Base-by-base conservation (phyloP, 2,888 invertebrate species). In the Dascillus cervinus region DNA sequence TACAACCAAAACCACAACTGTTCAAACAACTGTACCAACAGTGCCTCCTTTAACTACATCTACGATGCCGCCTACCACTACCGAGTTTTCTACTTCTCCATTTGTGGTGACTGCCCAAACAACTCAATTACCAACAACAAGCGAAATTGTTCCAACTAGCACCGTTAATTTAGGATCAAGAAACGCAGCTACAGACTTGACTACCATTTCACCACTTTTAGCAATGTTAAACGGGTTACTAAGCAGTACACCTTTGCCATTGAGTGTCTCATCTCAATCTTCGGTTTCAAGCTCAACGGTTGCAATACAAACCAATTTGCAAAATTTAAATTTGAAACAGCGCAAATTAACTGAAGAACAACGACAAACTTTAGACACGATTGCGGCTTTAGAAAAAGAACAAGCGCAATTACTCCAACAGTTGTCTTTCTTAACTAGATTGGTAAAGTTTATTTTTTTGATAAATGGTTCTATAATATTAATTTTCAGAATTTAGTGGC, bases 351-450 rank as follows among this genome's bases (percentile, higher is more conserved):
- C 60, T 3, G 55, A 58, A 26, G 55, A 64, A 38, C 65, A 65
- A 35, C 53, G 50, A 34, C 49, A 53, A 37, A 60, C 64, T 46
- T 50, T 65, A 37, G 56, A 57, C 37, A 56, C 55, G 3, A 45
- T 65, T 14, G 55, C 54, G 24, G 50, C 52, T 26, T 44, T 65
- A 24, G 65, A 65, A 41, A 52, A 50, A 36, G 60, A 65, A 42
- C 65, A 65, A 41, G 55, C 58, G 3, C 57, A 56, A 5, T 49
- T 65, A 39, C 45, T 65, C 24, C 49, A 60, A 41, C 65, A 65
- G 37, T 39, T 65, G n/a, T 54, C 62, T 5, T 57, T 63, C 32
- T 49, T 63, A 23, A 37, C 37, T 9, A 29, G 34, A 13, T 52
- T 64, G 52, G 62, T 62, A 49, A 20, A 3, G 10, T 5, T 9